phyloP scores from a whole-genome alignment of 2,888 invertebrate species.

The Nebria brevicollis region DNA sequence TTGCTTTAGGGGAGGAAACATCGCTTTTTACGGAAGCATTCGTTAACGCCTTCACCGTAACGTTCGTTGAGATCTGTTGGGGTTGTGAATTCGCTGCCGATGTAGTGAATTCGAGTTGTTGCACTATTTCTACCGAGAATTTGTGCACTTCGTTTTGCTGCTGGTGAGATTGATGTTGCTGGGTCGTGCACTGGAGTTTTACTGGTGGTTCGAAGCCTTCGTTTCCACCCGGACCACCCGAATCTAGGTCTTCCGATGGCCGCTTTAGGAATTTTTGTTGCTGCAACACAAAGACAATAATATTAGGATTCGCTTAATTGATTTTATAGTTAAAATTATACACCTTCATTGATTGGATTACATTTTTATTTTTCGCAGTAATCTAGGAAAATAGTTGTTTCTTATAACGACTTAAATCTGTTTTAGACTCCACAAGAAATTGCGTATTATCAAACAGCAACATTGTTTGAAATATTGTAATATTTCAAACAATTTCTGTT shows the following conservation, averaged over 20 bases:
- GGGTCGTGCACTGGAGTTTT: constrained; percentile 74
- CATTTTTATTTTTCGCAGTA: not conserved
- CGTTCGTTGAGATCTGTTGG: constrained; percentile 91
- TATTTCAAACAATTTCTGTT: no score
- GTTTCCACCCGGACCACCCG: constrained; percentile 58
- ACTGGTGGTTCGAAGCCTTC: constrained; percentile 78
- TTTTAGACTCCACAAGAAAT: no score
- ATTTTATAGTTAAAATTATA: not conserved
- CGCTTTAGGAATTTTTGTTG: constrained; percentile 87
- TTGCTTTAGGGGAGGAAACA: constrained; percentile 66
- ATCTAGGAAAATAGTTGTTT: not conserved
- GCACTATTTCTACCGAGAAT: constrained; percentile 93
- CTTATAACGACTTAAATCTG: not conserved
- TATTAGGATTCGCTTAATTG: not conserved
- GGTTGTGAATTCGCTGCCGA: constrained; percentile 87
- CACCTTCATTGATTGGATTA: not conserved
- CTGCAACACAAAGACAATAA: constrained; percentile 64
- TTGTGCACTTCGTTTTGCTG: constrained; percentile 61
- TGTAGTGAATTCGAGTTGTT: constrained; percentile 89
- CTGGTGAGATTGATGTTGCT: constrained; percentile 59
- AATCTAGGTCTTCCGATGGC: constrained; percentile 75
- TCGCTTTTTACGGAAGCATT: constrained; percentile 75
- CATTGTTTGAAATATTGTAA: no score
- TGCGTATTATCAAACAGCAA: no score
- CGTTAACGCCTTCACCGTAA: constrained; percentile 85